Evolutionary conservation across 2,797 vertebrate species (phyloP), one percentile per base, ranked within the genome.

Genomic region (Cossypha niveicapilla): DNA sequence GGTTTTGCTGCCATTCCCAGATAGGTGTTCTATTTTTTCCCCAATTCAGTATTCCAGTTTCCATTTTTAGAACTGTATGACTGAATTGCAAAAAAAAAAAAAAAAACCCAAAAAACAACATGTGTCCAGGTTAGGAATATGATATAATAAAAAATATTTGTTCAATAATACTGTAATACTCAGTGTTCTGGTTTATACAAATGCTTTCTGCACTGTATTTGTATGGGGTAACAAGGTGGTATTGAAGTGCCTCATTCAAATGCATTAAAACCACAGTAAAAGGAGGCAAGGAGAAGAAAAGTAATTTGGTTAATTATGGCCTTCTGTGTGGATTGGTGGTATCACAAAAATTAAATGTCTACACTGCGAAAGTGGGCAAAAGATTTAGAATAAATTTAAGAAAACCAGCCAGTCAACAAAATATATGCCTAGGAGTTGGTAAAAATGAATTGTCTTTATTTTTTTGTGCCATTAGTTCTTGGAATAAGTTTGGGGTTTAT

Each of bases 321-420:
- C 18, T 78, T 67, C n/a, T 61, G 8, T 73, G 34, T 70, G 8
- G 44, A 3, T 17, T 37, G 32, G 6, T 85, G 12, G 8, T 76
- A 19, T 14, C 28, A 57, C 30, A 72, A 57, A 67, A 66, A 41
- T 78, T n/a, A 50, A 62, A 58, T 37, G 9, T 8, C 10, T 48
- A 1, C 1, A 2, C 7, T 57, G 10, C 1, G 0, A 17, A 78
- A 56, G 9, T 27, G 44, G 6, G 10, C 4, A 4, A 76, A 48
- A 35, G 13, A 66, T 86, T 44, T 65, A 57, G 45, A 67, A 37
- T 50, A 58, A 67, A 35, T 30, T 6, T 2, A 12, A 22, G 47
- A 57, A 54, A 35, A 6, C 1, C 17, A 44, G 1, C 0, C 3
- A 53, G 30, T 35, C 23, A 57, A 32, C 7, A 81, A 61, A 70